A percentile compares a stretch with the other conserved stretches of the same genome.
phyloP scores from a whole-genome alignment of 2,113 vertebrate genomes.

The Syrrhaptes paradoxus region DNA sequence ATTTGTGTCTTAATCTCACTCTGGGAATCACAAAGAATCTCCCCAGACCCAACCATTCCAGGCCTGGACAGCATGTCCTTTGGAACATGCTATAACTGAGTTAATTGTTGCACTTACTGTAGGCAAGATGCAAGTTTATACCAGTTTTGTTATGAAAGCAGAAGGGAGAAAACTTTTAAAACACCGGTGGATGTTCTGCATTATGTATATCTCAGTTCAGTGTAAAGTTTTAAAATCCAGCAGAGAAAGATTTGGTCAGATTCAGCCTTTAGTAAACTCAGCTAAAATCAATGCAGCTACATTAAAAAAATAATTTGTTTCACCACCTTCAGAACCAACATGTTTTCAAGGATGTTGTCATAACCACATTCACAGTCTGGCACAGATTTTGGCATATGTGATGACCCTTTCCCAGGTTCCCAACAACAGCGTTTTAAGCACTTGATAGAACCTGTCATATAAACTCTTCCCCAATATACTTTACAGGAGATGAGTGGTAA shows the following conservation, averaged over 20 bases:
- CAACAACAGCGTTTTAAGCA: neutral
- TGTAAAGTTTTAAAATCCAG: neutral
- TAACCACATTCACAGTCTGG: neutral
- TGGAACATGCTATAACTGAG: conserved; percentile 6
- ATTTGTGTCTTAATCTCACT: too few relatives aligned
- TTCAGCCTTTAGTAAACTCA: neutral
- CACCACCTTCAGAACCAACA: neutral
- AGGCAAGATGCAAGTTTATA: neutral
- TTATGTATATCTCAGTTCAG: neutral
- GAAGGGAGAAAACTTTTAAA: neutral
- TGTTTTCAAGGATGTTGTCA: neutral
- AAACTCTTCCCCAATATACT: neutral
- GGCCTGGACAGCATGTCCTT: neutral
- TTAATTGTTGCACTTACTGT: neutral
- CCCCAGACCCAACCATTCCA: too few relatives aligned
- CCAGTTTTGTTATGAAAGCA: neutral
- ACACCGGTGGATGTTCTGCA: neutral
- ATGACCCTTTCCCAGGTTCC: neutral
- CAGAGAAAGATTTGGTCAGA: neutral
- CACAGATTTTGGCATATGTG: neutral
- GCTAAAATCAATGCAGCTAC: neutral
- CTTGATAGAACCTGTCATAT: neutral
- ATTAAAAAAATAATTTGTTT: neutral
- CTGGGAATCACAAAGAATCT: too few relatives aligned
- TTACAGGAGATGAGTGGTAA: neutral